A percentile compares a stretch with the other conserved stretches of the same genome.
phyloP scores from a whole-genome alignment of 2,797 vertebrate genomes.

The Diceros bicornis region DNA sequence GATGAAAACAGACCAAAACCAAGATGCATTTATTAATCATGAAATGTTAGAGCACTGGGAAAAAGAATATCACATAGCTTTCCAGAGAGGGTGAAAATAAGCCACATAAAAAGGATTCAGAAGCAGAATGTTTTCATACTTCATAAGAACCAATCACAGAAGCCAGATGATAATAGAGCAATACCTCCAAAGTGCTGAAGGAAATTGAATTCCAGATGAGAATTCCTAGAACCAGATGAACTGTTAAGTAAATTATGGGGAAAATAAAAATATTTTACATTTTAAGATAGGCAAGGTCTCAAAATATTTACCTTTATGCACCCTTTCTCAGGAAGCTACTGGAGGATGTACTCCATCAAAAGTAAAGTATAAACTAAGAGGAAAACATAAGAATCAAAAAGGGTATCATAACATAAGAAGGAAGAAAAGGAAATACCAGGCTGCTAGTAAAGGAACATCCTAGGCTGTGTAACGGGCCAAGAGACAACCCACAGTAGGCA shows the following conservation, averaged over 20 bases:
- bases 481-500: not conserved
- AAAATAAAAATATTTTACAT: not conserved
- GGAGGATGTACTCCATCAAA: not conserved
- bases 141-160: slow-evolving; percentile 23
- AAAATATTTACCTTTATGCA: not conserved
- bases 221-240: not conserved
- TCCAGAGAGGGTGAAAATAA: not conserved
- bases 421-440: not conserved
- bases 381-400: not conserved
- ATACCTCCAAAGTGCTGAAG: not conserved
- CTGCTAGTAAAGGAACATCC: not conserved
- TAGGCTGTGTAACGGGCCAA: not conserved
- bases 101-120: not conserved
- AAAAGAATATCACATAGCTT: not conserved
- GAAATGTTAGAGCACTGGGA: not conserved
- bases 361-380: not conserved
- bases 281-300: not conserved
- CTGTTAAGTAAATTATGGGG: not conserved
- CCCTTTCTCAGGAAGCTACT: not conserved
- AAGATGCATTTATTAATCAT: not conserved
- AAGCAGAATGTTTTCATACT: not conserved
- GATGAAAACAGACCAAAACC: not conserved
- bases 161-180: not conserved
- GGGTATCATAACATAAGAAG: not conserved
- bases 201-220: not conserved